phyloP scores from a whole-genome alignment of 2,113 vertebrate genomes.

The Cariama cristata region DNA sequence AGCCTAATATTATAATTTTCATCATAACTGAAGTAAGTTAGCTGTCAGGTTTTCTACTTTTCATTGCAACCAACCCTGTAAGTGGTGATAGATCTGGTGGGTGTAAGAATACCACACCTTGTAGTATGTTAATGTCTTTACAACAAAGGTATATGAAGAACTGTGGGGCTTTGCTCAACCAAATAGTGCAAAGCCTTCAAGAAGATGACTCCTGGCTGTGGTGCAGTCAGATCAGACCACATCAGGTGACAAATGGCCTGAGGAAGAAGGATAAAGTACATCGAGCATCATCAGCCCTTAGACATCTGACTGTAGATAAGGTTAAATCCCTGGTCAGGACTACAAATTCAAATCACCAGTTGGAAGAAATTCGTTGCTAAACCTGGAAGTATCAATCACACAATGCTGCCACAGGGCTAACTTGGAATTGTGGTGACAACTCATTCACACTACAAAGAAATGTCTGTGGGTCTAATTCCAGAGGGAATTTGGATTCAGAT shows the following conservation, averaged over 20 bases:
- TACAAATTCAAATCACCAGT: rapidly evolving
- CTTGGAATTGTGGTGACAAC: neutral
- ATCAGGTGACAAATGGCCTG: neutral
- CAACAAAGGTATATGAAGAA: neutral
- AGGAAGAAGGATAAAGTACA: neutral
- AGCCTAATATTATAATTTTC: neutral
- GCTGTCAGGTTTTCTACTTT: neutral
- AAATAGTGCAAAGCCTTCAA: neutral
- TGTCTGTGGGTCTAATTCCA: rapidly evolving
- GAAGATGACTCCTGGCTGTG: neutral
- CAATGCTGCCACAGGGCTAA: neutral
- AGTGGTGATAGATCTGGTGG: neutral
- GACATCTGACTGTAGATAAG: neutral
- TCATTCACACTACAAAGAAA: neutral
- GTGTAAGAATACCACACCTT: neutral
- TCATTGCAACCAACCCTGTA: neutral
- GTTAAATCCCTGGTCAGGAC: neutral
- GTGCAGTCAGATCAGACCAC: neutral
- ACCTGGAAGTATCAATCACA: neutral
- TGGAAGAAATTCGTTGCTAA: neutral
- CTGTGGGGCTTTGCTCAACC: neutral
- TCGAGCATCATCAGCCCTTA: neutral
- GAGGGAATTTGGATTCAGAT: neutral
- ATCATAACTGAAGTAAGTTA: neutral
- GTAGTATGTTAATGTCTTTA: neutral